phyloP scores from a whole-genome alignment of 2,888 invertebrate species.

The Creontiades dilutus region DNA sequence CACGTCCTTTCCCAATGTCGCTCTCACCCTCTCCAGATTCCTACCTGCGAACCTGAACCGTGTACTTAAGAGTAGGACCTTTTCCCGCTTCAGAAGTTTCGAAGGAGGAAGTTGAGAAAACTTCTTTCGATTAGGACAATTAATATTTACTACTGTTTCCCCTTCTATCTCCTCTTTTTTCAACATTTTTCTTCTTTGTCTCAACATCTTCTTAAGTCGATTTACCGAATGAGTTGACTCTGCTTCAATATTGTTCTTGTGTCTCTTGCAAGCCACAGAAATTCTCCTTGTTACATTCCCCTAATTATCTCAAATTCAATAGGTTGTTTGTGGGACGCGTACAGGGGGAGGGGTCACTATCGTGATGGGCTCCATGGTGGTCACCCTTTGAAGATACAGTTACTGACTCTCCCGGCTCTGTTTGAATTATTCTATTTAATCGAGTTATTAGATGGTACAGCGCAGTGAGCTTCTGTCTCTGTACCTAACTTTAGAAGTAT shows the following conservation, averaged over 20 bases:
- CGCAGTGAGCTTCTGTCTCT: too few species aligned
- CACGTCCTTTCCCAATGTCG: not conserved
- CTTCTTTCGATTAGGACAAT: conserved; percentile 45
- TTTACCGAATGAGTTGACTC: not conserved
- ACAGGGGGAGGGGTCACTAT: too few species aligned
- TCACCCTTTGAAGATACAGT: too few species aligned
- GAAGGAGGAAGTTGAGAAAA: conserved; percentile 8
- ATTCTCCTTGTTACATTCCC: too few species aligned
- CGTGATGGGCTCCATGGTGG: too few species aligned
- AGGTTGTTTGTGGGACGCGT: too few species aligned
- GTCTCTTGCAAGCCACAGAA: too few species aligned
- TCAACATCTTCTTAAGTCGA: not conserved
- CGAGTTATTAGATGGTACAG: too few species aligned
- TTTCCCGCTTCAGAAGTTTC: conserved; percentile 16
- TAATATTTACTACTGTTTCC: conserved; percentile 43
- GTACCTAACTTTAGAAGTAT: too few species aligned
- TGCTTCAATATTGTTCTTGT: conserved; percentile 37
- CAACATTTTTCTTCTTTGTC: not conserved
- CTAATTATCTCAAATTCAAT: too few species aligned
- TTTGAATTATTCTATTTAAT: too few species aligned
- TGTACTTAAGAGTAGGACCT: conserved; percentile 45
- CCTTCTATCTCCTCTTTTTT: conserved; percentile 44
- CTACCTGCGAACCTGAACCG: not conserved
- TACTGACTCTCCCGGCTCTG: too few species aligned
- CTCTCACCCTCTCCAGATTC: conserved; percentile 43